These are phyloP conservation scores for Rhinolophus sinicus DNA, from an alignment of 2,113 vertebrate species.

Conservation along the genomic window DNA sequence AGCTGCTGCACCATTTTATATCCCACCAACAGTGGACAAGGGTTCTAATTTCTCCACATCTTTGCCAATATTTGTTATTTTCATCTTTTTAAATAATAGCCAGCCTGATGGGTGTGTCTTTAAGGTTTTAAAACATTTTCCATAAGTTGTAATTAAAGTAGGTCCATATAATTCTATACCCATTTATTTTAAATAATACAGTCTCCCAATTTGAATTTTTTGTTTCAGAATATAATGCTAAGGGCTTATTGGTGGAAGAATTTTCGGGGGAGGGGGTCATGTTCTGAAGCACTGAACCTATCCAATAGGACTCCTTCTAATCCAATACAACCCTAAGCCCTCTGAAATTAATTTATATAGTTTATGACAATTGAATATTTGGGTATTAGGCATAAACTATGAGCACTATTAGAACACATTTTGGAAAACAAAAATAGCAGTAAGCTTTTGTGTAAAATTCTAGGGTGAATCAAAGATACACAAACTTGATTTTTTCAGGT, in stretches of 20 bases:
- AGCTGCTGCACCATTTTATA: neutral
- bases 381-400: neutral
- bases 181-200: constrained; percentile 44
- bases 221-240: neutral
- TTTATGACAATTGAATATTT: constrained; percentile 13
- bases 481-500: constrained; percentile 10
- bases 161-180: neutral
- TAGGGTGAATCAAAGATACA: neutral
- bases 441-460: constrained; percentile 44
- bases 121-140: constrained; percentile 16
- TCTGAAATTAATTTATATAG: neutral
- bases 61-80: neutral
- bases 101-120: neutral
- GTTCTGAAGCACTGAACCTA: neutral
- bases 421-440: constrained; percentile 10
- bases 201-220: neutral
- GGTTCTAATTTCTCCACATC: neutral
- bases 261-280: neutral
- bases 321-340: neutral
- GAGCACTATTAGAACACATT: neutral
- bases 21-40: neutral
- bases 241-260: neutral
- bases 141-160: constrained; percentile 24
- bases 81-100: neutral
- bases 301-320: neutral